Evolutionary conservation across 2,888 invertebrate genomes (phyloP).

Genomic region (Drosophila greeni): DNA sequence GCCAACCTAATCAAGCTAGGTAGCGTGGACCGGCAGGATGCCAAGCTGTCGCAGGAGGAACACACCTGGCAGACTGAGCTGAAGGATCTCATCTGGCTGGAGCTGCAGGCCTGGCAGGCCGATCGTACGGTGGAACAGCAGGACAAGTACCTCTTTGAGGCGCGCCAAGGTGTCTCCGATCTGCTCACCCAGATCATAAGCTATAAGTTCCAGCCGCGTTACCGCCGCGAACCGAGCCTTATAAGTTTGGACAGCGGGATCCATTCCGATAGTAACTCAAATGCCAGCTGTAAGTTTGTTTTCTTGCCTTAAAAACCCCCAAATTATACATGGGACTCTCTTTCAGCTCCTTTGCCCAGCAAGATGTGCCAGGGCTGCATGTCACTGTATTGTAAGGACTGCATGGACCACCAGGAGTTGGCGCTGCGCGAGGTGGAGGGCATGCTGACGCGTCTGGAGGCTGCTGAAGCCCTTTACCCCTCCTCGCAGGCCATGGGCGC

Average conservation of each 20-base stretch:
- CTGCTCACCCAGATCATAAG: constrained; percentile 87
- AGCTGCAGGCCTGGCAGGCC: constrained; percentile 90
- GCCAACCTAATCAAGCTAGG: constrained; percentile 88
- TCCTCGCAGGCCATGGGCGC: constrained; percentile 88
- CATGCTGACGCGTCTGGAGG: constrained; percentile 86
- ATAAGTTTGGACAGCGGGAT: constrained; percentile 77
- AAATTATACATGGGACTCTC: too few species aligned
- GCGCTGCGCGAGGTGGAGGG: constrained; percentile 87
- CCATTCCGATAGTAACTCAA: constrained; percentile 72
- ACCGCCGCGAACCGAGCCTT: constrained; percentile 70
- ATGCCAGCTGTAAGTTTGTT: constrained; percentile 72
- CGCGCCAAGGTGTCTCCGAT: constrained; percentile 85
- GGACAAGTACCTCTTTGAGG: constrained; percentile 87
- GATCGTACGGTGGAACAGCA: constrained; percentile 87
- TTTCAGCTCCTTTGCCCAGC: constrained; percentile 61
- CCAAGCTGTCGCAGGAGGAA: constrained; percentile 89
- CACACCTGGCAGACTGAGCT: constrained; percentile 92
- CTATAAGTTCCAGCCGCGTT: constrained; percentile 82
- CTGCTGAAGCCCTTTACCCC: constrained; percentile 89
- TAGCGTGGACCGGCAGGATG: constrained; percentile 82
- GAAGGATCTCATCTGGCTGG: constrained; percentile 94
- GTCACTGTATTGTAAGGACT: constrained; percentile 85
- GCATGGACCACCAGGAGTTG: constrained; percentile 85
- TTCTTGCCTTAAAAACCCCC: accelerated
- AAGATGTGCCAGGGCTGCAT: constrained; percentile 83